A percentile compares a stretch with the other conserved stretches of the same genome.
These are phyloP conservation scores for Eufriesea mexicana DNA, from an alignment of 1,140 invertebrate genomes.

Conservation along the genomic window DNA sequence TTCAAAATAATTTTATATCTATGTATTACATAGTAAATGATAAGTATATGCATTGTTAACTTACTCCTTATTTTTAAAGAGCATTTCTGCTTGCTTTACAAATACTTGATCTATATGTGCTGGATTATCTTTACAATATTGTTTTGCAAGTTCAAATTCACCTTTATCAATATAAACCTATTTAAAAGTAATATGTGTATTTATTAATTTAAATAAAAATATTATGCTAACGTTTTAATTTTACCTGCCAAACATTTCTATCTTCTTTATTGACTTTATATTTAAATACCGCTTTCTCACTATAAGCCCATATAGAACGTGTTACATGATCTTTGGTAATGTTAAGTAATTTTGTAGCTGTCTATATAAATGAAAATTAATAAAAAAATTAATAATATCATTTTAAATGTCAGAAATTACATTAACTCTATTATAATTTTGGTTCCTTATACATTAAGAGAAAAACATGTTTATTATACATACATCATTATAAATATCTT, in stretches of 20 bases:
- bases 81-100: slow-evolving; percentile 93
- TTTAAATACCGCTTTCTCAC: slow-evolving; percentile 91
- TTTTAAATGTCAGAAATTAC: background rate
- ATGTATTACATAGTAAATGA: background rate
- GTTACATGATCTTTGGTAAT: slow-evolving; percentile 92
- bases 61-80: slow-evolving; percentile 91
- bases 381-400: slow-evolving; percentile 34
- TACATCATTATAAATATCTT: slow-evolving; percentile 90
- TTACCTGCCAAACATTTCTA: slow-evolving; percentile 91
- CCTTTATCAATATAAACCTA: slow-evolving; percentile 93
- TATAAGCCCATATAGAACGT: slow-evolving; percentile 92
- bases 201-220: slow-evolving; percentile 29
- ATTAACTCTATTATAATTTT: slow-evolving; percentile 11
- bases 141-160: slow-evolving; percentile 94
- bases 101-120: slow-evolving; percentile 92
- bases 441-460: slow-evolving; percentile 1
- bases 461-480: slow-evolving; percentile 42
- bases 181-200: slow-evolving; percentile 75
- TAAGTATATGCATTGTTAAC: slow-evolving; percentile 48
- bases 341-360: slow-evolving; percentile 90
- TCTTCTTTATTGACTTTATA: slow-evolving; percentile 94
- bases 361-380: slow-evolving; percentile 79
- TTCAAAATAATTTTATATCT: slow-evolving; percentile 31
- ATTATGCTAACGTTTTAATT: slow-evolving; percentile 13
- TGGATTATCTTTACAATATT: slow-evolving; percentile 90